phyloP scores from a whole-genome alignment of 2,888 invertebrate genomes.

The Orchesella flavescens region DNA sequence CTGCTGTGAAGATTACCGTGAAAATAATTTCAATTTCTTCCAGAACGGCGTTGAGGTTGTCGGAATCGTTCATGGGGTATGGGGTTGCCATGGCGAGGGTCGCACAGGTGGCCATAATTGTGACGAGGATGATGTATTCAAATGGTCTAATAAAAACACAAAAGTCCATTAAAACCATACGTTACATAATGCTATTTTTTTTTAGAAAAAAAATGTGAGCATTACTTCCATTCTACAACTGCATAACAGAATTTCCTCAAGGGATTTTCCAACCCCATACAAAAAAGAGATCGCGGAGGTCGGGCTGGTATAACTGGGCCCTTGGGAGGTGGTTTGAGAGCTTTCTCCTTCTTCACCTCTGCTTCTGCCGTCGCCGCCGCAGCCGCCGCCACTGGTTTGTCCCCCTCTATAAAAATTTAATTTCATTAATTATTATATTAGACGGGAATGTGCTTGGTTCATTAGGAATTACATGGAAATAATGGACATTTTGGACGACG shows the following conservation, averaged over 20 bases:
- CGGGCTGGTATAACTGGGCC: slow-evolving; percentile 60
- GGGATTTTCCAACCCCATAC: slow-evolving; percentile 69
- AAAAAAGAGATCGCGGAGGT: slow-evolving; percentile 69
- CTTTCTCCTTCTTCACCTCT: slow-evolving; percentile 39
- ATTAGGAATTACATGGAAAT: no score
- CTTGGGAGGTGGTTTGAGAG: slow-evolving; percentile 45
- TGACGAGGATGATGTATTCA: slow-evolving; percentile 78
- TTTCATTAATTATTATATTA: neutral
- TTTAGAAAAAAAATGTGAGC: neutral
- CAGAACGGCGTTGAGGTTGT: slow-evolving; percentile 77
- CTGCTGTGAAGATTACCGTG: slow-evolving; percentile 79
- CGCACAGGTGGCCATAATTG: slow-evolving; percentile 79
- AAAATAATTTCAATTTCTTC: slow-evolving; percentile 79
- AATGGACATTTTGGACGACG: no score
- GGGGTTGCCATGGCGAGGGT: slow-evolving; percentile 79
- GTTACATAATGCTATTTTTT: neutral
- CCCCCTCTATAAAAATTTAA: slow-evolving; percentile 10
- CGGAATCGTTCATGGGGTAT: slow-evolving; percentile 78
- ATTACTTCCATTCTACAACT: slow-evolving; percentile 71
- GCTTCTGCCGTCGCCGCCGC: neutral
- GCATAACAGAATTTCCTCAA: slow-evolving; percentile 68
- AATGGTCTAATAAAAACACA: slow-evolving; percentile 73
- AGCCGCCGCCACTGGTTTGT: slow-evolving; percentile 20
- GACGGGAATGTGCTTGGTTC: neutral
- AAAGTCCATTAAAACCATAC: neutral